Percentiles rank a stretch among this genome's conserved stretches.
Evolutionary conservation across 2,888 invertebrate species (phyloP).

Genomic region (Deilephila porcellus): DNA sequence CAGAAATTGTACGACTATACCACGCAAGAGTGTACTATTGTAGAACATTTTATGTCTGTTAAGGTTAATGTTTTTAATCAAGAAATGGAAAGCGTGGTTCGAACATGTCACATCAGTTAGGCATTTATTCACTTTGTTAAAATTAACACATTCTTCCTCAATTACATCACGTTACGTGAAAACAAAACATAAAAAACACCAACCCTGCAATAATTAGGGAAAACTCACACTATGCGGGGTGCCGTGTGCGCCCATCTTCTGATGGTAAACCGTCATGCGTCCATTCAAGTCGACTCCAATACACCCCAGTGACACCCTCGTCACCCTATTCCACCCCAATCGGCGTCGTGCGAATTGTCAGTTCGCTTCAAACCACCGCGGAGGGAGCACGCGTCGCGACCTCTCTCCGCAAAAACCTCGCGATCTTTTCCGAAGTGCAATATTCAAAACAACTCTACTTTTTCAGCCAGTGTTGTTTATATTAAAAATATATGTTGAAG

Average conservation of each 20-base stretch:
- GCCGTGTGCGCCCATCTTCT: constrained; percentile 36
- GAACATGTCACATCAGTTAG: background rate
- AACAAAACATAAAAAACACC: constrained; percentile 31
- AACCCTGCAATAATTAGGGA: constrained; percentile 53
- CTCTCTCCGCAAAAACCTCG: constrained; percentile 49
- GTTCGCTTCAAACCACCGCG: constrained; percentile 61
- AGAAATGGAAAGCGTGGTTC: background rate
- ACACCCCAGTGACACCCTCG: constrained; percentile 50
- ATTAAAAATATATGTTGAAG: constrained; percentile 44
- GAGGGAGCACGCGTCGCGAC: constrained; percentile 50
- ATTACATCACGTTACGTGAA: constrained; percentile 28
- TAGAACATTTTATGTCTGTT: too few relatives aligned
- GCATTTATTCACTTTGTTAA: background rate
- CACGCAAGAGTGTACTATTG: too few relatives aligned
- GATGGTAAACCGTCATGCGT: constrained; percentile 44
- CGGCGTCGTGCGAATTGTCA: constrained; percentile 58
- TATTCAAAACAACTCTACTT: constrained; percentile 61
- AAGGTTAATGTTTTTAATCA: background rate
- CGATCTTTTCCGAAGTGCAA: constrained; percentile 77
- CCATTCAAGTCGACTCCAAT: constrained; percentile 55
- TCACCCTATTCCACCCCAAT: constrained; percentile 61
- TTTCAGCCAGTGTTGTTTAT: constrained; percentile 53
- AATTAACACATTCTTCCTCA: constrained; percentile 13
- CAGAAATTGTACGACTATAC: too few relatives aligned
- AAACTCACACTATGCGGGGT: constrained; percentile 44